Conservation (phyloP, 2,113 vertebrate genomes). For the Cyanoliseus patagonus region DNA sequence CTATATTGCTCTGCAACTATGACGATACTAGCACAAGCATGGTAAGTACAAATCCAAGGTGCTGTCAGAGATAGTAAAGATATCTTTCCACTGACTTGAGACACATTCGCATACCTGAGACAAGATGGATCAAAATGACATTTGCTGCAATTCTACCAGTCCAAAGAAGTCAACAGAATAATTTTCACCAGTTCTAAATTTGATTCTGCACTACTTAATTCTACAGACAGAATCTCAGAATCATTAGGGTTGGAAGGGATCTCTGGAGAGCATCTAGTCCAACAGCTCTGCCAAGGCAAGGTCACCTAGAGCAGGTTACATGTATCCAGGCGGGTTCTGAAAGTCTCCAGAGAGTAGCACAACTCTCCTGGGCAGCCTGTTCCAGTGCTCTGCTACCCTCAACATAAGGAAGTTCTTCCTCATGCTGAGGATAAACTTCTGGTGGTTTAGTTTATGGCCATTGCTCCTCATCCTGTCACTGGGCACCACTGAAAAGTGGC, state of each 20-base stretch:
- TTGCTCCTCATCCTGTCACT: background rate
- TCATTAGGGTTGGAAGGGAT: background rate
- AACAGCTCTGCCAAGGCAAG: background rate
- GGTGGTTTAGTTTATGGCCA: background rate
- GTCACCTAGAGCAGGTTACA: background rate
- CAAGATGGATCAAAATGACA: background rate
- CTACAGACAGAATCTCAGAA: background rate
- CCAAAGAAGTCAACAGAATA: background rate
- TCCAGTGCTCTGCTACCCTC: background rate
- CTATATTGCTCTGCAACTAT: background rate
- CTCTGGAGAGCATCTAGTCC: background rate
- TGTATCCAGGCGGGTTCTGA: background rate
- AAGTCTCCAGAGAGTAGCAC: background rate
- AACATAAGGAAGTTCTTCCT: background rate
- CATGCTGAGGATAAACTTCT: background rate
- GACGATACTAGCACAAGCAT: background rate
- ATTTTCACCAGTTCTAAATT: background rate
- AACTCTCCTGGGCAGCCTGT: background rate
- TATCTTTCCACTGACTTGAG: background rate
- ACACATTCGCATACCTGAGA: background rate
- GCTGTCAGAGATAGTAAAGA: background rate
- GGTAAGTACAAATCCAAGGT: background rate
- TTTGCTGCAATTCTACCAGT: background rate
- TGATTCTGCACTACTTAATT: background rate
- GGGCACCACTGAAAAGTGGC: background rate